These are phyloP conservation scores for Apteryx mantelli DNA, from an alignment of 2,113 vertebrate genomes.

Conservation along the genomic window DNA sequence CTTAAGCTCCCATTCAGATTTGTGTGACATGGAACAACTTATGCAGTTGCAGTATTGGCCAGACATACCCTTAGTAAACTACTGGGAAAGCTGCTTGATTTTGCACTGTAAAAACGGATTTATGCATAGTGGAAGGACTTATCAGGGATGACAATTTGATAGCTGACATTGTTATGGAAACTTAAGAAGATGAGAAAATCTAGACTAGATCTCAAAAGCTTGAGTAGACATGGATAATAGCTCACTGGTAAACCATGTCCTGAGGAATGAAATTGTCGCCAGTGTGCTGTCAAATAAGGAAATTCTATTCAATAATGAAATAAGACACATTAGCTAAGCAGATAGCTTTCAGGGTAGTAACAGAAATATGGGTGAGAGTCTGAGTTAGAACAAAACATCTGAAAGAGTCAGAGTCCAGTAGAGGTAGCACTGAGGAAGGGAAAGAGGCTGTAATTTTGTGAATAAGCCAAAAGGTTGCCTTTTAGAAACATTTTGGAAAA, in stretches of 20 bases:
- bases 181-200: conserved; percentile 26
- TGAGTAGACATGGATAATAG: conserved; percentile 4
- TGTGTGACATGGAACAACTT: not conserved
- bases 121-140: conserved; percentile 16
- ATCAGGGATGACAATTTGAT: conserved; percentile 35
- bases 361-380: not conserved
- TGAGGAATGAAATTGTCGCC: not conserved
- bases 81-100: conserved; percentile 39
- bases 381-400: not conserved
- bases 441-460: not conserved
- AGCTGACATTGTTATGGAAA: not conserved
- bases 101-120: conserved; percentile 43
- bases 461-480: not conserved
- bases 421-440: not conserved
- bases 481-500: not conserved
- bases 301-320: not conserved
- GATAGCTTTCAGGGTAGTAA: not conserved
- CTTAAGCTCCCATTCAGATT: not conserved
- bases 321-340: not conserved
- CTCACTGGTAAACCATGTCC: conserved; percentile 2
- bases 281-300: not conserved
- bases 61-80: not conserved
- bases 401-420: not conserved
- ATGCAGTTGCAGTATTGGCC: not conserved
- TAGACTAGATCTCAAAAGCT: conserved; percentile 27